A percentile compares a stretch with the other conserved stretches of the same genome.
Evolutionary conservation across 2,113 vertebrate species (phyloP).

Genomic region (Dromiciops gliroides): DNA sequence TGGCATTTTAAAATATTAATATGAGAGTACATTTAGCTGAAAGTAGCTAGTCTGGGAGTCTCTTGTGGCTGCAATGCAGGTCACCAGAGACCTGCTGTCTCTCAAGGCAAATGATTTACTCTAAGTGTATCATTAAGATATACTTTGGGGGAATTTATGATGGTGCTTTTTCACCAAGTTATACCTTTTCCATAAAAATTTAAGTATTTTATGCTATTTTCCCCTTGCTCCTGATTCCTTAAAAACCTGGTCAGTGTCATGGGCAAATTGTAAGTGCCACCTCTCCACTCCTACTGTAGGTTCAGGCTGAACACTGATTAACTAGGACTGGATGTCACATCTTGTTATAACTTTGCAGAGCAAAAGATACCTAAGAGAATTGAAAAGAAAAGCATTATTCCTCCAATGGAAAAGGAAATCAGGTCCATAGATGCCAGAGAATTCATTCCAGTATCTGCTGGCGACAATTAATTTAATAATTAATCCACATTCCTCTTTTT

Average conservation of each 20-base stretch:
- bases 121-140: conserved; percentile 97
- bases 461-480: conserved; percentile 32
- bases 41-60: conserved; percentile 94
- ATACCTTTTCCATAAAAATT: conserved; percentile 89
- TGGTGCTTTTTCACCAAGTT: conserved; percentile 86
- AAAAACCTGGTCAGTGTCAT: conserved; percentile 85
- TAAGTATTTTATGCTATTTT: conserved; percentile 86
- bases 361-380: conserved; percentile 85
- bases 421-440: background rate
- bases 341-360: conserved; percentile 88
- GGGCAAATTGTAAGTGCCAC: conserved; percentile 81
- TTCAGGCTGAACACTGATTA: conserved; percentile 89
- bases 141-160: conserved; percentile 89
- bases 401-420: conserved; percentile 53
- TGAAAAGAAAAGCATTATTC: conserved; percentile 80
- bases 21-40: conserved; percentile 99
- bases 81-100: conserved; percentile 95
- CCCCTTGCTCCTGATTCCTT: conserved; percentile 79
- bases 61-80: conserved; percentile 93
- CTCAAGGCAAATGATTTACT: conserved; percentile 95
- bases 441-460: conserved; percentile 20
- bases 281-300: conserved; percentile 71
- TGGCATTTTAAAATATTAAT: conserved; percentile 99
- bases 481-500: conserved; percentile 30
- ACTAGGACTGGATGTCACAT: conserved; percentile 93